Evolutionary conservation across 1,140 invertebrate species (phyloP).

Genomic region (Mya arenaria): DNA sequence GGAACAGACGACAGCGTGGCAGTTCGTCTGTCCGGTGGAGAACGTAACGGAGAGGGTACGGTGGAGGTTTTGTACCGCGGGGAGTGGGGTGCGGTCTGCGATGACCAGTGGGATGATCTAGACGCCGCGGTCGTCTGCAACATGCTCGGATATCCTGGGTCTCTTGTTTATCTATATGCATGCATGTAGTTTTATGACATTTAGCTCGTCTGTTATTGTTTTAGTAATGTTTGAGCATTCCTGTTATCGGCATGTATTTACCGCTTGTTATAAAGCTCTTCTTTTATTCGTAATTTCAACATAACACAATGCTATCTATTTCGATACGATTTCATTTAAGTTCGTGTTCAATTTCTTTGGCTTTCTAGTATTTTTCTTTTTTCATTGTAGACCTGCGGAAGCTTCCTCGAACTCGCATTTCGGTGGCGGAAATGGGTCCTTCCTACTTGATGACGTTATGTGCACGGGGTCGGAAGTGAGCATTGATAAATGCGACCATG

Average conservation of each 20-base stretch:
- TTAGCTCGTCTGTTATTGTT: too few relatives aligned
- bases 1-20: slow-evolving; percentile 9
- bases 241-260: too few relatives aligned
- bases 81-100: slow-evolving; percentile 88
- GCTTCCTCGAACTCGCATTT: neutral
- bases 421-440: neutral
- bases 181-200: too few relatives aligned
- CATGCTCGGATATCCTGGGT: slow-evolving; percentile 83
- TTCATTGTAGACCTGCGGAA: neutral
- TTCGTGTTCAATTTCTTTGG: too few relatives aligned
- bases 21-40: slow-evolving; percentile 58
- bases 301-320: too few relatives aligned
- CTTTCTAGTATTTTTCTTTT: too few relatives aligned
- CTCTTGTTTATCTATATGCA: too few relatives aligned
- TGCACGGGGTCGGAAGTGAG: slow-evolving; percentile 87
- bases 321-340: too few relatives aligned
- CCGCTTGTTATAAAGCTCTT: too few relatives aligned
- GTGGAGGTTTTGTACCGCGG: slow-evolving; percentile 87
- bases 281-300: too few relatives aligned
- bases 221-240: too few relatives aligned
- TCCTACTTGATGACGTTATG: slow-evolving; percentile 88
- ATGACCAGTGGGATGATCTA: slow-evolving; percentile 87
- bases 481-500: slow-evolving; percentile 73
- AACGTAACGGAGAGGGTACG: slow-evolving; percentile 81
- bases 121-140: slow-evolving; percentile 88